Base-by-base conservation (phyloP, 2,113 vertebrate genomes). In the Tonatia bakeri region DNA sequence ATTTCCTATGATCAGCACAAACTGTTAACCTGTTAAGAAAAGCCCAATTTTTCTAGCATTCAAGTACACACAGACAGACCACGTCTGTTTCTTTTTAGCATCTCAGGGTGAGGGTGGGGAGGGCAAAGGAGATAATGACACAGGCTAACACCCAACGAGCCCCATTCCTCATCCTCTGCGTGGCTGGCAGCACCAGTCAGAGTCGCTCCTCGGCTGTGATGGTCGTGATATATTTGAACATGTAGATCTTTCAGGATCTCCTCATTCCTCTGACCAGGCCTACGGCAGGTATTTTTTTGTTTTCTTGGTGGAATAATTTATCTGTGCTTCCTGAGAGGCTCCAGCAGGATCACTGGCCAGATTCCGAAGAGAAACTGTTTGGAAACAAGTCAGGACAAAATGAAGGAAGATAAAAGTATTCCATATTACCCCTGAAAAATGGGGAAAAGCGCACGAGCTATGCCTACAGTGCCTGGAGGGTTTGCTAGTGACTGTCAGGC, bases 341-440 rank as follows among this genome's bases (percentile, higher is more conserved):
- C 99, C 91, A 99, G 98, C 92, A 99, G 98, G 94, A 99, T 98
- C 59, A 99, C 96, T 45, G 99, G 99, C 99, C 99, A 99, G 81
- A 99, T 98, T 84, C 99, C 99, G 59, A 98, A 99, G 79, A 99
- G 1, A 98, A 99, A 99, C 99, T 99, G 98, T 96, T 45, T 96
- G 96, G 73, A 97, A 90, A 98, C 88, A 97, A 0, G 84, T 90
- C 36, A 87, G 88, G 52, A 87, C 84, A 97, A 26, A 97, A 77
- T 17, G 24, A 90, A 95, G 98, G 92, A 33, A 96, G 91, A 54
- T 56, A n/a, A 86, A 76, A 83, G 36, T 90, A 72, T 82, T 69
- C 81, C 56, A 77, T 85, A 36, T 81, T 52, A 50, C 22, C 4
- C 59, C 31, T 96, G 45, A 64, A 91, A 94, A 81, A 52, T 64